These are phyloP conservation scores for Pseudachorutes palmiensis DNA, from an alignment of 1,140 invertebrate genomes.

Conservation along the genomic window DNA sequence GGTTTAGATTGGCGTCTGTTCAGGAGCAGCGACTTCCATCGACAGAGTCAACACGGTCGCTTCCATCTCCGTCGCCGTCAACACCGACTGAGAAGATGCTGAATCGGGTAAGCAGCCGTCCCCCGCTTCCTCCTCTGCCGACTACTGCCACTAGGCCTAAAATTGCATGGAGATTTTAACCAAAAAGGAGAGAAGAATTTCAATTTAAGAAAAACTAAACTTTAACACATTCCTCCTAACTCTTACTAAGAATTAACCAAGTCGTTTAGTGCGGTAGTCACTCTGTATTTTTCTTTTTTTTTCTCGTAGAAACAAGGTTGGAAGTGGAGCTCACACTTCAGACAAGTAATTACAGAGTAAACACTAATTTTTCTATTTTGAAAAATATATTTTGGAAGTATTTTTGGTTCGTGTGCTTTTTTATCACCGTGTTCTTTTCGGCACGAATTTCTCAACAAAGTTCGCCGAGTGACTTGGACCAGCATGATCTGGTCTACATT, in stretches of 20 bases:
- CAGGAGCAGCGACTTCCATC: slow-evolving; percentile 80
- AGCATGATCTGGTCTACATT: too few relatives aligned
- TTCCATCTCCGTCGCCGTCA: background rate
- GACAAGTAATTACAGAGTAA: slow-evolving; percentile 65
- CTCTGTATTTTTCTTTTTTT: slow-evolving; percentile 43
- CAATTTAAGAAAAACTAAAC: background rate
- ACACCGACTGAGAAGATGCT: slow-evolving; percentile 10
- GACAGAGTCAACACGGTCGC: slow-evolving; percentile 15
- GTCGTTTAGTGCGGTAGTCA: slow-evolving; percentile 39
- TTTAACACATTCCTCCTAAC: background rate
- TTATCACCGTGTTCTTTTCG: background rate
- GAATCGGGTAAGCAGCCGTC: slow-evolving; percentile 33
- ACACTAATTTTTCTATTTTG: slow-evolving; percentile 11
- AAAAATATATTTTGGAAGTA: background rate
- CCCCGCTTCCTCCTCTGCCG: background rate
- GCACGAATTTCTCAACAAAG: background rate
- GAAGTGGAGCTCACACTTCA: slow-evolving; percentile 90
- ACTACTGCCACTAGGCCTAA: slow-evolving; percentile 1
- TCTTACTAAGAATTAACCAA: background rate
- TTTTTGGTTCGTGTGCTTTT: background rate
- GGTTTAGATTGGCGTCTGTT: slow-evolving; percentile 77
- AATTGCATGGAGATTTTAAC: slow-evolving; percentile 13
- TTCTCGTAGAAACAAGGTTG: slow-evolving; percentile 64
- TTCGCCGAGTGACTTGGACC: too few relatives aligned
- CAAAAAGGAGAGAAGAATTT: background rate